Evolutionary conservation across 2,888 invertebrate genomes (phyloP).

Genomic region (Hypercompe scribonia): DNA sequence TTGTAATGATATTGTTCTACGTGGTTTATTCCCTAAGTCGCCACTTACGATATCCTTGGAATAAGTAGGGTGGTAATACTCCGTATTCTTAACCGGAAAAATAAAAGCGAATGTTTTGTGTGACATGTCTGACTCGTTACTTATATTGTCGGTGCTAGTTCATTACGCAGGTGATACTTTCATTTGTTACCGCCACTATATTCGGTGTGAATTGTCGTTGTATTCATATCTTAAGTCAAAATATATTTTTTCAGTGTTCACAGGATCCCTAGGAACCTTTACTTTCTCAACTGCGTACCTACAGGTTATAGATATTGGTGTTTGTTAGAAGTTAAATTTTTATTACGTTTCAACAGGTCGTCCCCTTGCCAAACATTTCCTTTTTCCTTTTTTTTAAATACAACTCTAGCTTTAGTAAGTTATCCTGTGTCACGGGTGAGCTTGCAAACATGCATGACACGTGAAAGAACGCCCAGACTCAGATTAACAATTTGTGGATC

Average conservation of each 20-base stretch:
- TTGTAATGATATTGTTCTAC: no score
- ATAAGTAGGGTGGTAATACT: no score
- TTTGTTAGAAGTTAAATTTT: neutral
- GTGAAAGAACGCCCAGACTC: no score
- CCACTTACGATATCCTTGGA: no score
- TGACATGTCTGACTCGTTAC: slow-evolving; percentile 6
- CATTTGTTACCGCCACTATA: neutral
- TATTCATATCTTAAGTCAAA: neutral
- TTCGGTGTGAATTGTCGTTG: neutral
- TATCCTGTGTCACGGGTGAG: no score
- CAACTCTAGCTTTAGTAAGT: no score
- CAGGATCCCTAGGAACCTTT: neutral
- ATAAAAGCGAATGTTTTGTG: neutral
- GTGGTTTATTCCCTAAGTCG: no score
- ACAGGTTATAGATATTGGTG: neutral
- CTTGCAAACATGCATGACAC: no score
- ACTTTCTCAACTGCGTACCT: neutral
- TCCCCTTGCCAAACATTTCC: neutral
- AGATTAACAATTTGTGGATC: no score
- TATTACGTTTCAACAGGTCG: neutral
- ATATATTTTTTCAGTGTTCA: neutral
- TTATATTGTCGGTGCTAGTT: slow-evolving; percentile 1
- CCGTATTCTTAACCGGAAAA: no score
- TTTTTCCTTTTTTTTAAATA: no score
- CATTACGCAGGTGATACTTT: neutral